A percentile compares a stretch with the other conserved stretches of the same genome.
phyloP scores from a whole-genome alignment of 2,797 vertebrate species.

The Arctocebus calabarensis region DNA sequence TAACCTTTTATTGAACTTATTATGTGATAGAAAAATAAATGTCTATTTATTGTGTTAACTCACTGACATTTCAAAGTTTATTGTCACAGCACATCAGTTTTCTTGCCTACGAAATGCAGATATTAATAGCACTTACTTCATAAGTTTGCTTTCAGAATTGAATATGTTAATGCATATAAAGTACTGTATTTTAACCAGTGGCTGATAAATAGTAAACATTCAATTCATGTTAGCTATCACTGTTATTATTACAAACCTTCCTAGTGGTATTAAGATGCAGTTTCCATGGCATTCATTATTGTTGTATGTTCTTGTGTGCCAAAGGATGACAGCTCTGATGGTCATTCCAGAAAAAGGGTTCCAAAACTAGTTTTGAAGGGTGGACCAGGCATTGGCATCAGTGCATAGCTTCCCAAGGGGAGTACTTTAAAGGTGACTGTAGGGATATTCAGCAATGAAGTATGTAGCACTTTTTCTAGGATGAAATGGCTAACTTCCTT shows the following conservation, averaged over 20 bases:
- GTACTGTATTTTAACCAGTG: neutral
- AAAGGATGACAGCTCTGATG: too few relatives aligned
- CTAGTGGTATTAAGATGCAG: neutral
- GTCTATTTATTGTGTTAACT: slow-evolving; percentile 1
- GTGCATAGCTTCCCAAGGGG: too few relatives aligned
- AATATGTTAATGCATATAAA: neutral
- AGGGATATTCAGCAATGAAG: too few relatives aligned
- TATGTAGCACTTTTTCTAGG: too few relatives aligned
- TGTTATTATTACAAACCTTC: neutral
- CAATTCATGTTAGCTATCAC: neutral
- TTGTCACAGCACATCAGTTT: slow-evolving; percentile 24
- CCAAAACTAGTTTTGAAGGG: too few relatives aligned
- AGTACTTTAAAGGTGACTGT: too few relatives aligned
- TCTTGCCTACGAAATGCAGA: neutral
- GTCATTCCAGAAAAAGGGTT: too few relatives aligned
- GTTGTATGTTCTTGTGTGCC: too few relatives aligned
- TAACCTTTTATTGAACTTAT: neutral
- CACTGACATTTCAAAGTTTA: slow-evolving; percentile 37
- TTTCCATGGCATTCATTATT: neutral
- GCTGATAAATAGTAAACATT: neutral
- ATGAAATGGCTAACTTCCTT: too few relatives aligned
- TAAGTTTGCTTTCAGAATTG: slow-evolving; percentile 16
- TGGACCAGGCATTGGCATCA: too few relatives aligned
- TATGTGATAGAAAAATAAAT: neutral
- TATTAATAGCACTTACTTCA: neutral